Percentiles rank a stretch among this genome's conserved stretches.
These are phyloP conservation scores for Spisula solida DNA, from an alignment of 2,888 invertebrate species.

Conservation along the genomic window DNA sequence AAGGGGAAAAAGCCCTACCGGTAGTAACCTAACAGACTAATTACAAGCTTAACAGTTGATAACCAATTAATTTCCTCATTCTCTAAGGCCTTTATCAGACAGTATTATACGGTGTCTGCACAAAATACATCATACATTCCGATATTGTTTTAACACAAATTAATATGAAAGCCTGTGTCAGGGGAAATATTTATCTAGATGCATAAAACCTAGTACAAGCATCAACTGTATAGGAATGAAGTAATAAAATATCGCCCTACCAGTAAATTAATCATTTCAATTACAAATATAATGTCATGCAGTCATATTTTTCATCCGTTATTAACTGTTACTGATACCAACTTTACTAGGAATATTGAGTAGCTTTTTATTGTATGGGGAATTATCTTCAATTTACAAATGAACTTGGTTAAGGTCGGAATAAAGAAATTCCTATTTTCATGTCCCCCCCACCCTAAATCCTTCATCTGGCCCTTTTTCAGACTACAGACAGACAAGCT, in stretches of 20 bases:
- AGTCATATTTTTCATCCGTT: too few relatives aligned
- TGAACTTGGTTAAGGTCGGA: too few relatives aligned
- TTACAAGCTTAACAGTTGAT: background rate
- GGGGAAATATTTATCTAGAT: slow-evolving; percentile 14
- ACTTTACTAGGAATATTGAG: too few relatives aligned
- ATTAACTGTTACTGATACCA: too few relatives aligned
- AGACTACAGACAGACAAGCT: too few relatives aligned
- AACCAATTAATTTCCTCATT: background rate
- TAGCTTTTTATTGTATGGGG: too few relatives aligned
- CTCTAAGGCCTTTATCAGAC: background rate
- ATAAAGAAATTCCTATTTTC: too few relatives aligned
- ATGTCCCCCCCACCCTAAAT: too few relatives aligned
- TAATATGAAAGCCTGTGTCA: background rate
- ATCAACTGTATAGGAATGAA: background rate
- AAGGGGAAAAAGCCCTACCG: too few relatives aligned
- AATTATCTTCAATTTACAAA: too few relatives aligned
- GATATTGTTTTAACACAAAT: slow-evolving; percentile 13
- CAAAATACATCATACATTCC: background rate
- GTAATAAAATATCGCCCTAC: background rate
- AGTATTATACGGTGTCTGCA: background rate
- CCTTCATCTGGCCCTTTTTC: too few relatives aligned
- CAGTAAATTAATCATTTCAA: background rate
- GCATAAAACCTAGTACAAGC: background rate
- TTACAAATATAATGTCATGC: background rate
- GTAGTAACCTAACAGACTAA: background rate